These are phyloP conservation scores for Ictidomys tridecemlineatus DNA, from an alignment of 2,113 vertebrate genomes.

Conservation along the genomic window DNA sequence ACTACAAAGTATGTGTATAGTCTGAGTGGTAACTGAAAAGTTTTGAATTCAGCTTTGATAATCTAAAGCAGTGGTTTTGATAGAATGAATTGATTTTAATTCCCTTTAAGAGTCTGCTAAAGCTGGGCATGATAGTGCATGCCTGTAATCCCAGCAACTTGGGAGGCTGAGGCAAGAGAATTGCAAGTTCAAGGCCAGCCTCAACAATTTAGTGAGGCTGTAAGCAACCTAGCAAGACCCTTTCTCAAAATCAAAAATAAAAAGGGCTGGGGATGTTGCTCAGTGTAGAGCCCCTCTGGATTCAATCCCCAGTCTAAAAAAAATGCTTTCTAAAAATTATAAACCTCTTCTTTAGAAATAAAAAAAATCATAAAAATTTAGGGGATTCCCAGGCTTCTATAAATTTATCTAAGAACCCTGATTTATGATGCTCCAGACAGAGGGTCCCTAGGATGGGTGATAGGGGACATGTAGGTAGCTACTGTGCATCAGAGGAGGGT, in stretches of 20 bases:
- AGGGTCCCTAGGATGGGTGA: background rate
- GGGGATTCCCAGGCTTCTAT: background rate
- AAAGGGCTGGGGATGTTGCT: too few relatives aligned
- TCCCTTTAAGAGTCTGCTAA: background rate
- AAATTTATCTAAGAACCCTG: background rate
- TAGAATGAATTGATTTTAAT: background rate
- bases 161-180: too few relatives aligned
- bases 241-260: too few relatives aligned
- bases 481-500: background rate
- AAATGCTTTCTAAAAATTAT: background rate
- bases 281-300: too few relatives aligned
- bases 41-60: background rate
- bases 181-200: too few relatives aligned
- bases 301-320: too few relatives aligned
- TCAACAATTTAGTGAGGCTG: too few relatives aligned
- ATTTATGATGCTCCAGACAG: background rate
- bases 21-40: background rate
- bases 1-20: background rate
- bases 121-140: too few relatives aligned
- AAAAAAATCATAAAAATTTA: background rate
- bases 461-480: too few relatives aligned
- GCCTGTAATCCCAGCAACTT: too few relatives aligned
- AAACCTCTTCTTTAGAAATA: background rate
- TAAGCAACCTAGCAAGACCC: too few relatives aligned
- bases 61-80: background rate